phyloP scores from a whole-genome alignment of 2,797 vertebrate species.

The Acomys russatus region DNA sequence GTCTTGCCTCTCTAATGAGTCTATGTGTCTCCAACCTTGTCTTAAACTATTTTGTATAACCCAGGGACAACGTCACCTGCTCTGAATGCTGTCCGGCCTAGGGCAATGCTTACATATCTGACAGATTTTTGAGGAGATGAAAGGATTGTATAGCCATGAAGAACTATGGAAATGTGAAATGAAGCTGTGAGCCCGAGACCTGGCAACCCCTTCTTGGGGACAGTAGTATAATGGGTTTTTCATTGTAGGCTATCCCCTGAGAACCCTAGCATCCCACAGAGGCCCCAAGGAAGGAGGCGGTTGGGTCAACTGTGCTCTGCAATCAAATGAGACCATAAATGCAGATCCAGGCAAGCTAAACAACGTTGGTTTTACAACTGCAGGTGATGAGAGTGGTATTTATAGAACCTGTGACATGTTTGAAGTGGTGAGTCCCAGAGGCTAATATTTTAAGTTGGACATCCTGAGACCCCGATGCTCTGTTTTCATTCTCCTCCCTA shows the following conservation, averaged over 20 bases:
- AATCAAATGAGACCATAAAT: slow-evolving; percentile 49
- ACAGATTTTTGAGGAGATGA: not conserved
- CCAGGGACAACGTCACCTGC: not conserved
- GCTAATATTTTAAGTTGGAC: slow-evolving; percentile 67
- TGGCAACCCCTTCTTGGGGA: not conserved
- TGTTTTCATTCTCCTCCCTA: slow-evolving; percentile 75
- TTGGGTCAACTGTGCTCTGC: slow-evolving; percentile 49
- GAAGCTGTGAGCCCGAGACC: not conserved
- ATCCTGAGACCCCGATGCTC: slow-evolving; percentile 68
- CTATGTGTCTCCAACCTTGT: not conserved
- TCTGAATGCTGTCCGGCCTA: not conserved
- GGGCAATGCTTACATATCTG: not conserved
- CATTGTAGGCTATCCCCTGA: slow-evolving; percentile 9
- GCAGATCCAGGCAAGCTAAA: slow-evolving; percentile 58
- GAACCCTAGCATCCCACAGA: slow-evolving; percentile 32
- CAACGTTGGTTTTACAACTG: slow-evolving; percentile 53
- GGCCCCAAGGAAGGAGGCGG: not conserved
- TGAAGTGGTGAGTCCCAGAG: slow-evolving; percentile 68
- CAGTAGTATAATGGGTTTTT: not conserved
- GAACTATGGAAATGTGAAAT: not conserved
- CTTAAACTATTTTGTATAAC: not conserved
- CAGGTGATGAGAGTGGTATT: slow-evolving; percentile 71
- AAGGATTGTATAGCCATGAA: not conserved
- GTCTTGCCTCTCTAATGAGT: slow-evolving; percentile 9
- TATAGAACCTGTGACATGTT: slow-evolving; percentile 64